Percentiles rank a stretch among this genome's conserved stretches.
These are phyloP conservation scores for Agapornis canus DNA, from an alignment of 2,797 vertebrate genomes.

Conservation along the genomic window DNA sequence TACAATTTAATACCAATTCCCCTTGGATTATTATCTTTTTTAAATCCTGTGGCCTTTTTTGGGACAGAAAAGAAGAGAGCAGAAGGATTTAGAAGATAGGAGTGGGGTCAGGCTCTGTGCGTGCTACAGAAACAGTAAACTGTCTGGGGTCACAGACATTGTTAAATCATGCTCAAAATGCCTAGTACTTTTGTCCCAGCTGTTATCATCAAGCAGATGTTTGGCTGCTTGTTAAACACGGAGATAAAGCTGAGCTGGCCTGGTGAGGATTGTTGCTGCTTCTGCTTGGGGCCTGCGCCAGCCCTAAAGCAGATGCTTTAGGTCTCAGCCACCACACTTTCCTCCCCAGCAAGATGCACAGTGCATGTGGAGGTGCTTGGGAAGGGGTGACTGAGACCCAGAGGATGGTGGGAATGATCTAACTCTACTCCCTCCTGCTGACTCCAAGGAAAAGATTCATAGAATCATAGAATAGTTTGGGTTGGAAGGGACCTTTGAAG, in stretches of 20 bases:
- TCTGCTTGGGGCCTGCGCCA: neutral
- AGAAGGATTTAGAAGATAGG: neutral
- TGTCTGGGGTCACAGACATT: neutral
- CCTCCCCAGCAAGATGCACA: neutral
- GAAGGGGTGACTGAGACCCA: neutral
- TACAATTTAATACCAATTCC: neutral
- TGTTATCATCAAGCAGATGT: neutral
- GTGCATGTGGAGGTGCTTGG: neutral
- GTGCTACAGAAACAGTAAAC: neutral
- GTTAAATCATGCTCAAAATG: neutral
- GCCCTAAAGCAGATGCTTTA: neutral
- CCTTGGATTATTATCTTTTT: neutral
- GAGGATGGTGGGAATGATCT: too few species aligned
- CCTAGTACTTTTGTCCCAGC: neutral
- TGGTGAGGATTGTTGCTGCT: neutral
- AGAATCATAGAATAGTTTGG: neutral
- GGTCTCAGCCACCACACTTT: neutral
- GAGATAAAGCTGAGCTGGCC: neutral
- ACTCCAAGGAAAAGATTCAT: neutral
- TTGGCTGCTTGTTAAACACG: neutral
- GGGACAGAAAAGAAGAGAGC: constrained; percentile 1
- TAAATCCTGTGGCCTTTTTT: neutral
- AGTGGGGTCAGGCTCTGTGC: fast-evolving
- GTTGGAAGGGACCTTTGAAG: neutral
- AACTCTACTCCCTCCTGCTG: neutral